phyloP scores from a whole-genome alignment of 2,888 invertebrate species.

The Thalpophila matura region DNA sequence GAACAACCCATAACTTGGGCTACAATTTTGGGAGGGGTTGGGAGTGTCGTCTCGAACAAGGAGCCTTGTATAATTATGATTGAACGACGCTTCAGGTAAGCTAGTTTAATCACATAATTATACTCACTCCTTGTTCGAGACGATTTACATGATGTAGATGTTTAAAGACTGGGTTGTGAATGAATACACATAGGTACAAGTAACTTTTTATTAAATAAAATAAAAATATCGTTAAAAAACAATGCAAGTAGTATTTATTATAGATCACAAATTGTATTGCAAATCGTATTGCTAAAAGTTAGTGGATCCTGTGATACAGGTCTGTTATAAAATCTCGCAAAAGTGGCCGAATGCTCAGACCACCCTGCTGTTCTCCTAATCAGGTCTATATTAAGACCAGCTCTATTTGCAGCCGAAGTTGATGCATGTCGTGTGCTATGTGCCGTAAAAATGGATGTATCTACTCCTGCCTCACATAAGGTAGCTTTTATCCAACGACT shows the following conservation, averaged over 20 bases:
- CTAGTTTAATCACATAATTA: no score
- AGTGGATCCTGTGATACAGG: neutral
- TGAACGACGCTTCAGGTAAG: no score
- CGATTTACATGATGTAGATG: no score
- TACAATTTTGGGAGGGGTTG: no score
- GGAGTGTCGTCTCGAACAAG: no score
- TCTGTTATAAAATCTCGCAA: neutral
- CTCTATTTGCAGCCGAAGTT: constrained; percentile 6
- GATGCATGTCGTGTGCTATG: constrained; percentile 7
- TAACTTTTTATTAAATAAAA: neutral
- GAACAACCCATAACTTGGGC: no score
- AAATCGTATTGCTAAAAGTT: neutral
- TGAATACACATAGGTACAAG: no score
- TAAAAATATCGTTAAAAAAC: neutral
- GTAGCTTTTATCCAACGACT: neutral
- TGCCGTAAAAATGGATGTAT: neutral
- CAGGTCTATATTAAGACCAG: neutral
- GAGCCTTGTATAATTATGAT: no score
- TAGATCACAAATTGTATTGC: neutral
- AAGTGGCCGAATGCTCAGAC: neutral
- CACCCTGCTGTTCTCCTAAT: constrained; percentile 4
- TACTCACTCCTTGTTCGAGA: no score
- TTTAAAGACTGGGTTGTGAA: neutral
- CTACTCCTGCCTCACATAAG: neutral
- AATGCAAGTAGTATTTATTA: neutral